Evolutionary conservation across 1,140 invertebrate species (phyloP).

Genomic region (Drosophila rufa): DNA sequence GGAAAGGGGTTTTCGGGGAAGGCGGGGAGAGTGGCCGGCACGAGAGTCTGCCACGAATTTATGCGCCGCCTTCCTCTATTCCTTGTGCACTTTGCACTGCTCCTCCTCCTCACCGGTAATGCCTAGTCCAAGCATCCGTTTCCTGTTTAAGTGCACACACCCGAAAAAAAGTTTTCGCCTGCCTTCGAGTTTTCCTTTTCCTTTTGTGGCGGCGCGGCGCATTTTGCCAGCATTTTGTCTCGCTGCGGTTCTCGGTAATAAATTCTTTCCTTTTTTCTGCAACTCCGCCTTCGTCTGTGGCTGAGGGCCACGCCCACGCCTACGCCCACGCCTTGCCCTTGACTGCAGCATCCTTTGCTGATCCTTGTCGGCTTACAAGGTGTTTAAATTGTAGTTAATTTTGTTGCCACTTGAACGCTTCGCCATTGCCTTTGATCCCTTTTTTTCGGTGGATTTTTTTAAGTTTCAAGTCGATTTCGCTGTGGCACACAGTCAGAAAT

Average conservation of each 20-base stretch:
- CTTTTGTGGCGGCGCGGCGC: slow-evolving; percentile 35
- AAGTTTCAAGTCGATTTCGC: slow-evolving; percentile 17
- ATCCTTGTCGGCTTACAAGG: slow-evolving; percentile 68
- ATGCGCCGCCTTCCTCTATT: slow-evolving; percentile 57
- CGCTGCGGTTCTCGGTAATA: slow-evolving; percentile 81
- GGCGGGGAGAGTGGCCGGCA: slow-evolving; percentile 13
- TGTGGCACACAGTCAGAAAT: background rate
- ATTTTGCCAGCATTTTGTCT: slow-evolving; percentile 73
- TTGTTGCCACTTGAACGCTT: slow-evolving; percentile 77
- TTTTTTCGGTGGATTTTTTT: slow-evolving; percentile 28
- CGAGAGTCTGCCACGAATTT: slow-evolving; percentile 67
- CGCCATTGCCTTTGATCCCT: slow-evolving; percentile 31
- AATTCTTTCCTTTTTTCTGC: slow-evolving; percentile 59
- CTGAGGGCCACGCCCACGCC: slow-evolving; percentile 52
- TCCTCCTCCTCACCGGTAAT: slow-evolving; percentile 48
- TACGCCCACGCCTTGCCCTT: slow-evolving; percentile 22
- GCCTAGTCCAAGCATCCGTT: slow-evolving; percentile 79
- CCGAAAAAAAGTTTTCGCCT: slow-evolving; percentile 58
- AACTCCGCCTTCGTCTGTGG: slow-evolving; percentile 54
- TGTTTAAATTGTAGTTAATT: slow-evolving; percentile 84
- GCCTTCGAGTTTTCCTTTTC: slow-evolving; percentile 15
- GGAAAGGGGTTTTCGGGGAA: slow-evolving; percentile 3
- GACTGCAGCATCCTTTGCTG: slow-evolving; percentile 46
- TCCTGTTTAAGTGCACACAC: slow-evolving; percentile 78
- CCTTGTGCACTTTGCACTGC: slow-evolving; percentile 57